Percentiles rank a stretch among this genome's conserved stretches.
phyloP scores from a whole-genome alignment of 30 jellyfish, hydroid and myxozoan species.

The Turritopsis rubra region DNA sequence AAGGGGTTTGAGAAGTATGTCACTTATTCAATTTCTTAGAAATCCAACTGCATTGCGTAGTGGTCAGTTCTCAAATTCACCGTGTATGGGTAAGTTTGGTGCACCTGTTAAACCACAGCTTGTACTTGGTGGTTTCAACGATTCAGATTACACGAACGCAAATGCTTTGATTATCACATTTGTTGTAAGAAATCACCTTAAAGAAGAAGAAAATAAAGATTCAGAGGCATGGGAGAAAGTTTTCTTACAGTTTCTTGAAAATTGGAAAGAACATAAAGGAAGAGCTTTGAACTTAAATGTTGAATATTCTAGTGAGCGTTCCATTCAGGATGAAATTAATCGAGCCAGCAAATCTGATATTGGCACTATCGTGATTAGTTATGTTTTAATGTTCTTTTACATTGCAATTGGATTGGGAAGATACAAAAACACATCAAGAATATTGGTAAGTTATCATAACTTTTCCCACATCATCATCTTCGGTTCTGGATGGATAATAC shows the following conservation, averaged over 20 bases:
- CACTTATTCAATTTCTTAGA: neutral
- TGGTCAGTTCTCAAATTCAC: slow-evolving; percentile 33
- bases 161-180: slow-evolving; percentile 65
- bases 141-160: slow-evolving; percentile 50
- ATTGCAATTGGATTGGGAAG: slow-evolving; percentile 93
- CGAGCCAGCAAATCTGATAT: slow-evolving; percentile 88
- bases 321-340: slow-evolving; percentile 89
- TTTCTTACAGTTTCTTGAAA: slow-evolving; percentile 48
- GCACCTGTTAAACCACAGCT: slow-evolving; percentile 76
- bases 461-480: too few relatives aligned
- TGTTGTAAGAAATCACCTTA: slow-evolving; percentile 49
- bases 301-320: slow-evolving; percentile 87
- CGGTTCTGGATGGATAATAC: too few relatives aligned
- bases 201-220: slow-evolving; percentile 45
- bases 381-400: slow-evolving; percentile 85
- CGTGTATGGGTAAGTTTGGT: slow-evolving; percentile 84
- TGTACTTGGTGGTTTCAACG: slow-evolving; percentile 76
- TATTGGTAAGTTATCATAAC: slow-evolving; percentile 62
- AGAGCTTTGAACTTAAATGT: slow-evolving; percentile 33
- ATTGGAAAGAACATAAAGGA: slow-evolving; percentile 30
- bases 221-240: slow-evolving; percentile 93
- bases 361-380: slow-evolving; percentile 69
- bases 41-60: slow-evolving; percentile 51
- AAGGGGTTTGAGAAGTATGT: too few relatives aligned
- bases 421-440: slow-evolving; percentile 37